Evolutionary conservation across 2,113 vertebrate species (phyloP), one percentile per base, ranked within the genome.

Genomic region (Mesitornis unicolor): DNA sequence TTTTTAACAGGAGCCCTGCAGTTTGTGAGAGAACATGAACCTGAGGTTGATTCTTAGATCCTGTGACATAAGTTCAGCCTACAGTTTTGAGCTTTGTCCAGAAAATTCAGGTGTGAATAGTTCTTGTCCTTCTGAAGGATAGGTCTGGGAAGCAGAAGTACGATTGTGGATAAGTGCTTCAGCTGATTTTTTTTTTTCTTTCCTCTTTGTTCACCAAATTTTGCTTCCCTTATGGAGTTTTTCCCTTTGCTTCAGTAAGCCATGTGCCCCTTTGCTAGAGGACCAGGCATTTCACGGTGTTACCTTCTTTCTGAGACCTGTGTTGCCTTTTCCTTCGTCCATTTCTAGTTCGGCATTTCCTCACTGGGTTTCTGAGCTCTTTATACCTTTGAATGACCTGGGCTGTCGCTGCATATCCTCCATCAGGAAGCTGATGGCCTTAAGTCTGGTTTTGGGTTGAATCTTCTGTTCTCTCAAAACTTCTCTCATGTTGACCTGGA

Each of bases 321-420:
- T 47, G 18, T 35, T 70, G 18, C 19, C 29, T 68, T 50, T 33
- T 59, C 42, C 28, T 57, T 14, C 16, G 47, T 45, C 17, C 3
- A 9, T n/a, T 71, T 70, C 11, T 60, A n/a, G 77, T 74, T 40
- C 42, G 67, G 25, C 13, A 8, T 67, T 33, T 91, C 42, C 47
- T 79, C 9, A 8, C 4, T 29, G 36, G 22, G 4, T 76, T 88
- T 83, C 45, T 65, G 63, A 70, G 54, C 28, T 53, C 28, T 42
- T 77, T 31, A 29, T n/a, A 69, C 35, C n/a, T 18, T 64, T 48
- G 24, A 53, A n/a, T 60, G 48, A n/a, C 17, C 28, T 54, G 21
- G 14, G 22, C 31, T 40, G 31, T 50, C 3, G 6, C 16, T 2
- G 2, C 3, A 0, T 8, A 9, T 26, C 17, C 24, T 64, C 43